Evolutionary conservation across 2,888 invertebrate species (phyloP).

Genomic region (Aricia artaxerxes): DNA sequence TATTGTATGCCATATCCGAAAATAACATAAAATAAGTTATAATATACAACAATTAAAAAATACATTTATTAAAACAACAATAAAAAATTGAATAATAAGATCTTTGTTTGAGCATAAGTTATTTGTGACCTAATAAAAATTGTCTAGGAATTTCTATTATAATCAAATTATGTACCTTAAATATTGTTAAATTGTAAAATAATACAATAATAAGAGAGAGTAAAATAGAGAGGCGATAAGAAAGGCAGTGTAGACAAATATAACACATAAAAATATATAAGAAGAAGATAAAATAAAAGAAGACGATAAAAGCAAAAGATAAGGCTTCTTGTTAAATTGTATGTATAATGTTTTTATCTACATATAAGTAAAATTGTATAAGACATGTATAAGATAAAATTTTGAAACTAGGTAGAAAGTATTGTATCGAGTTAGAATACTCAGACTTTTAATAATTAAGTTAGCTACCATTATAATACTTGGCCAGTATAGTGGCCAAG

Average conservation of each 20-base stretch:
- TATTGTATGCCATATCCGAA: neutral
- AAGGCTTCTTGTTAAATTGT: too few relatives aligned
- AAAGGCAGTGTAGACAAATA: neutral
- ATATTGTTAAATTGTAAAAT: neutral
- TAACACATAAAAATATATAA: too few relatives aligned
- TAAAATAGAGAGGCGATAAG: neutral
- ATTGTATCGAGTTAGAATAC: neutral
- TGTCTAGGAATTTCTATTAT: neutral
- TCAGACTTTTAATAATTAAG: neutral
- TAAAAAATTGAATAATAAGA: neutral
- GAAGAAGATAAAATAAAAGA: too few relatives aligned
- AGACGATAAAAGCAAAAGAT: too few relatives aligned
- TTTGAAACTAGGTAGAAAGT: neutral
- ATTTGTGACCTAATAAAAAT: neutral
- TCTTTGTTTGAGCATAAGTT: slow-evolving; percentile 7
- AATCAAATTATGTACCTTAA: neutral
- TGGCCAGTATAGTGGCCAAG: neutral
- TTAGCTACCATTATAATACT: neutral
- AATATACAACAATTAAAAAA: neutral
- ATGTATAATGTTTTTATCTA: too few relatives aligned
- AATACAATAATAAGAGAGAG: neutral
- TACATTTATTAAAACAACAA: neutral
- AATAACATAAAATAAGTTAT: neutral
- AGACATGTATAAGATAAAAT: too few relatives aligned
- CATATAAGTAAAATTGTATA: too few relatives aligned